Evolutionary conservation across 2,797 vertebrate species (phyloP).

Genomic region (Paguma larvata): DNA sequence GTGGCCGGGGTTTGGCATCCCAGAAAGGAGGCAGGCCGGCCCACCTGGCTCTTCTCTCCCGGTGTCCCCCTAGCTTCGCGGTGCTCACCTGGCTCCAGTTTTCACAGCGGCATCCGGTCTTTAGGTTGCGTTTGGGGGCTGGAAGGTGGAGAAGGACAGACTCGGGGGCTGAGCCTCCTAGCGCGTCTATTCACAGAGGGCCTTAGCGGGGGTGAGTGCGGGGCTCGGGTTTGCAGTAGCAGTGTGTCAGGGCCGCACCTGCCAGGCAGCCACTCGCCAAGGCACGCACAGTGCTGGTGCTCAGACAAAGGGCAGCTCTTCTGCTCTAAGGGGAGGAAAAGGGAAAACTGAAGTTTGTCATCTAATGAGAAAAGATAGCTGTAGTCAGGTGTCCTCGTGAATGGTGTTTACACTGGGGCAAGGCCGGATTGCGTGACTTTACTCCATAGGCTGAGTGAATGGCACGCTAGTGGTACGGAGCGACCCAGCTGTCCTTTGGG

Average conservation of each 20-base stretch:
- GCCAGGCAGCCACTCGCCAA: accelerated
- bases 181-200: neutral
- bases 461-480: neutral
- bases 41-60: neutral
- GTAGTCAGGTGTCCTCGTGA: neutral
- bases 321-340: neutral
- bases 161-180: accelerated
- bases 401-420: neutral
- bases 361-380: neutral
- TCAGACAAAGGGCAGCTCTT: neutral
- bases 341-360: neutral
- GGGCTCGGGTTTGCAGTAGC: neutral
- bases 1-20: neutral
- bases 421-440: neutral
- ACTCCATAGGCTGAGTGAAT: neutral
- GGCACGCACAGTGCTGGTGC: accelerated
- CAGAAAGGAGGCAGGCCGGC: neutral
- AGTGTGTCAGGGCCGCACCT: neutral
- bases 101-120: neutral
- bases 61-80: neutral
- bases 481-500: neutral
- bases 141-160: neutral
- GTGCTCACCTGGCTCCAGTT: neutral
- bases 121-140: neutral
- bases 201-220: neutral